Evolutionary conservation across 2,113 vertebrate genomes (phyloP), one percentile per base, ranked within the genome.

Genomic region (Peromyscus californicus): DNA sequence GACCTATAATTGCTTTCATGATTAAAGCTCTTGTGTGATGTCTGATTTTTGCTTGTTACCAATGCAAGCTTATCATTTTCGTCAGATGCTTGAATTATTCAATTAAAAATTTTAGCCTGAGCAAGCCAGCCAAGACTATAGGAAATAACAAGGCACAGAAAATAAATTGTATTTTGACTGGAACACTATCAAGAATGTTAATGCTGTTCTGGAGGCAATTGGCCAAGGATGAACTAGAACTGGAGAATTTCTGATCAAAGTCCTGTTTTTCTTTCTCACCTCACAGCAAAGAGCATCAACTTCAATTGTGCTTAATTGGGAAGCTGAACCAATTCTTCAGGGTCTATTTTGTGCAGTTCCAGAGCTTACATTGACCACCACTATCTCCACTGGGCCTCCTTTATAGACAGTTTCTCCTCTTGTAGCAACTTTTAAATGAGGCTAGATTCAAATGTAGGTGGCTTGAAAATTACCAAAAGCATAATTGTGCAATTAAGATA

Each of bases 81-180:
- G 29, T 91, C n/a, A 96, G 80, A 91, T 95, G 87, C 69, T 97
- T 96, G 78, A 94, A 94, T 91, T 97, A 96, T 93, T 91, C 90
- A 97, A 94, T 97, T 92, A 97, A 97, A 91, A 95, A 63, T 42
- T 51, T 90, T 87, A 95, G 54, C 84, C 54, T 75, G 79, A 93
- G 79, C 31, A 91, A 97, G 79, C 67, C 75, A 92, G 86, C 83
- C 87, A 97, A 95, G 90, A 75, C 57, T 89, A 69, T 93, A 93
- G 86, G 95, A 97, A 87, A 91, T 61, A 95, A 69, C 29, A 94
- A 97, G 82, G 83, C 72, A 54, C 87, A 84, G 91, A 90, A 96
- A 90, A 93, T 87, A 96, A 65, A 87, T 59, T 91, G n/a, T 84
- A 83, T 92, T 96, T 95, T 93, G 90, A 70, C 63, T 92, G 84